Conservation (phyloP, 2,888 invertebrate genomes). For the Pseudococcus jackbeardsleyi region DNA sequence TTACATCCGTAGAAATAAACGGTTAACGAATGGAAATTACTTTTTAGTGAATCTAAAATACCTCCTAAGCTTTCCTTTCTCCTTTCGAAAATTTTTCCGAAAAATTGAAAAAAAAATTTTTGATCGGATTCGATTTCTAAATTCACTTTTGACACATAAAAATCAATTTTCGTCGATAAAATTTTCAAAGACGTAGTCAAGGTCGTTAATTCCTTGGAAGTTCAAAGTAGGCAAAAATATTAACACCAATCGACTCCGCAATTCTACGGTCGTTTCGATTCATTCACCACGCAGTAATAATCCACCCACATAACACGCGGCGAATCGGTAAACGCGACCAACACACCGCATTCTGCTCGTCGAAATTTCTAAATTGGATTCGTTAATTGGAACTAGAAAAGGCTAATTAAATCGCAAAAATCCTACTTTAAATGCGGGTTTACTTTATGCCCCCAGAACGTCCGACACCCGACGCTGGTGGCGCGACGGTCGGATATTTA, state of each 20-base stretch:
- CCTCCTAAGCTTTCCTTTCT: neutral
- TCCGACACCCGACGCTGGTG: neutral
- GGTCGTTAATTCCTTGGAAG: neutral
- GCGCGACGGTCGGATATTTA: neutral
- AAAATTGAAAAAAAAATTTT: neutral
- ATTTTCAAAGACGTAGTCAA: neutral
- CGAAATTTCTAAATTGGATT: constrained; percentile 19
- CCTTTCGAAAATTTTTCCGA: neutral
- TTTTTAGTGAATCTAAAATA: neutral
- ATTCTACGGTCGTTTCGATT: neutral
- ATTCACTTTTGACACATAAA: neutral
- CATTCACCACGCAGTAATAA: neutral
- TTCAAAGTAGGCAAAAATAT: neutral
- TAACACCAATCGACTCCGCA: neutral
- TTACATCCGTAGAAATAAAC: neutral
- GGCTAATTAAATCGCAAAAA: constrained; percentile 41
- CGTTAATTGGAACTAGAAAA: constrained; percentile 35
- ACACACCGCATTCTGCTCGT: neutral
- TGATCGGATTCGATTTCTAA: neutral
- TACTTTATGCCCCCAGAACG: neutral
- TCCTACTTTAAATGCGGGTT: constrained; percentile 44
- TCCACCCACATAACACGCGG: neutral
- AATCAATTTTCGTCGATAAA: neutral
- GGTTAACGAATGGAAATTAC: neutral
- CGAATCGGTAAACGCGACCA: neutral